Conservation (phyloP, 1,140 invertebrate species). For the Andricus grossulariae region DNA sequence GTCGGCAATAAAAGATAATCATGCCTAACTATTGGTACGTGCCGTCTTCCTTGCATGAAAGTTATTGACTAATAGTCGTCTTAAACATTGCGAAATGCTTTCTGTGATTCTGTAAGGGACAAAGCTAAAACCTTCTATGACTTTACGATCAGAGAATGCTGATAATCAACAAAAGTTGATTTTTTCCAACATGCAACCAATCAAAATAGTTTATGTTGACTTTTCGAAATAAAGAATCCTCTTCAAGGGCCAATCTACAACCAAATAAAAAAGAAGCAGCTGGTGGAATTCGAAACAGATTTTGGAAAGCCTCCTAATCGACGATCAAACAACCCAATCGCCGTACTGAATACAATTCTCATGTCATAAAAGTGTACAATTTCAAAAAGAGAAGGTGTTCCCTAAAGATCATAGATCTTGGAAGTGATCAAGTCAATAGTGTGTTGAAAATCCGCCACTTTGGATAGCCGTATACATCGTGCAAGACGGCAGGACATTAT, state of each 20-base stretch:
- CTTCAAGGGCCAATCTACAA: no score
- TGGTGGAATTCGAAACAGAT: no score
- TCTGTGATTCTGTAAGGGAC: slow-evolving; percentile 30
- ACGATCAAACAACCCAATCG: no score
- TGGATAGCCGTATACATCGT: slow-evolving; percentile 22
- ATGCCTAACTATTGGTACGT: slow-evolving; percentile 67
- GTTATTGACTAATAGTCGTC: slow-evolving; percentile 57
- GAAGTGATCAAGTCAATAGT: slow-evolving; percentile 28
- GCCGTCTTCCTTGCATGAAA: slow-evolving; percentile 57
- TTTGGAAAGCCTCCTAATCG: no score
- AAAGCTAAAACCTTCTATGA: neutral
- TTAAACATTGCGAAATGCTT: slow-evolving; percentile 48
- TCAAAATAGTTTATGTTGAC: no score
- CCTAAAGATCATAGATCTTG: slow-evolving; percentile 23
- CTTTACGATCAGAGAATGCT: neutral
- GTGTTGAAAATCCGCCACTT: slow-evolving; percentile 30
- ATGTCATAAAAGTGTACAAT: neutral
- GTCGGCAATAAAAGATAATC: slow-evolving; percentile 67
- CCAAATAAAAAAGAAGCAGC: no score
- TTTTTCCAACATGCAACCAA: no score
- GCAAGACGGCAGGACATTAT: slow-evolving; percentile 40
- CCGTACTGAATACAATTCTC: no score
- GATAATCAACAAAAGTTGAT: neutral
- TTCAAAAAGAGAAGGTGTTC: neutral
- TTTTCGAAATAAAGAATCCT: no score